Evolutionary conservation across 30 jellyfish, hydroid and myxozoan genomes (phyloP).

Genomic region (Hydra vulgaris): DNA sequence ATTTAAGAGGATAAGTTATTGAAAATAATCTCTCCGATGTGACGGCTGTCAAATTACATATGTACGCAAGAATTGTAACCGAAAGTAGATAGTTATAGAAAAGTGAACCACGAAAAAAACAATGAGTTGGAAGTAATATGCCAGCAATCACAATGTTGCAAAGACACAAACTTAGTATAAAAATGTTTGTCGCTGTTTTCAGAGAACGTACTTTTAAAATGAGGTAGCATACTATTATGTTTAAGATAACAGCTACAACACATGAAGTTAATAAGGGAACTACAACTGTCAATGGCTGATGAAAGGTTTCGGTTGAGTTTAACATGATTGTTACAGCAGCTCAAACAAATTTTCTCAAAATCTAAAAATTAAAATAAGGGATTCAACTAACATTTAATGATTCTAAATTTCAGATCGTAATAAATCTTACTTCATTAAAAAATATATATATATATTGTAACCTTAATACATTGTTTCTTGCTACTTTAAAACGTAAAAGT

Average conservation of each 20-base stretch:
- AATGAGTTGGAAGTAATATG: constrained; percentile 41
- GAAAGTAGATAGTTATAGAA: constrained; percentile 34
- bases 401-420: too few relatives aligned
- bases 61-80: constrained; percentile 40
- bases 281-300: constrained; percentile 4
- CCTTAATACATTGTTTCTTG: too few relatives aligned
- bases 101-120: constrained; percentile 26
- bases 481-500: too few relatives aligned
- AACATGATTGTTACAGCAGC: too few relatives aligned
- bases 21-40: constrained; percentile 70
- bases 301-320: not conserved
- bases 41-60: constrained; percentile 54
- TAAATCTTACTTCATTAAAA: too few relatives aligned
- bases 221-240: constrained; percentile 46
- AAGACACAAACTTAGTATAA: constrained; percentile 61
- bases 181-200: constrained; percentile 60
- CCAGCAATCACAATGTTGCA: constrained; percentile 57
- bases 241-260: constrained; percentile 36
- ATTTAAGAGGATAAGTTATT: constrained; percentile 54
- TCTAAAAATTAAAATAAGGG: too few relatives aligned
- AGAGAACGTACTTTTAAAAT: constrained; percentile 26
- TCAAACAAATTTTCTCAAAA: too few relatives aligned
- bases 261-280: constrained; percentile 44
- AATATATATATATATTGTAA: too few relatives aligned
- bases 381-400: too few relatives aligned